Evolutionary conservation across 2,113 vertebrate genomes (phyloP), one percentile per base, ranked within the genome.

Genomic region (Boulengeromyrus knoepffleri): DNA sequence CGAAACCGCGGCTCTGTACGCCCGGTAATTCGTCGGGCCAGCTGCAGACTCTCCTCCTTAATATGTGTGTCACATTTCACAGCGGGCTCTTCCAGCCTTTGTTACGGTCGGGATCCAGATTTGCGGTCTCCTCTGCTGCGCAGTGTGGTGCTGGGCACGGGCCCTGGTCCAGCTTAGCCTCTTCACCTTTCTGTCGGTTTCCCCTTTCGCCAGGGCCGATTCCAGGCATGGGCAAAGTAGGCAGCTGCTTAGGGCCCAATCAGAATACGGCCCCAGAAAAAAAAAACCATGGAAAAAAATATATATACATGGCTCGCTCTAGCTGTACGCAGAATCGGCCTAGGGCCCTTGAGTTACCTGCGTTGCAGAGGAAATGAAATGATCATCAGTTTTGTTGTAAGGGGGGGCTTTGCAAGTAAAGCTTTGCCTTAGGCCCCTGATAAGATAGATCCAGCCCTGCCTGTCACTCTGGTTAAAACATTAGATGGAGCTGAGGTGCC

Each of bases 91-190:
- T 85, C 87, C 74, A 87, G 39, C 77, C 50, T 52, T 77, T 74
- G 89, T 88, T 46, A 83, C 39, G 83, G 31, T 80, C 31, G n/a
- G 49, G 50, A 39, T 70, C 74, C 87, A 90, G 52, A 88, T 74
- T 87, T 74, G n/a, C 39, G 27, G 31, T 83, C 45, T 42, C 21
- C 70, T n/a, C 50, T 53, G 39, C 19, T 7, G 70, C 53, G 13
- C 85, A 12, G 84, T 91, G 91, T 88, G 90, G 62, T 21, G 80
- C 95, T 94, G 93, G 92, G 94, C 94, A 96, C 95, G 95, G 95
- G 96, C 95, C 95, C 95, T 92, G 89, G 88, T 90, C 91, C 90
- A 94, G 92, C 95, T 96, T 96, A 96, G 94, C 96, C 96, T 95
- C 96, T 96, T 96, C 94, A 95, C 96, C 96, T 91, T 90, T 92